Evolutionary conservation across 2,797 vertebrate genomes (phyloP), one percentile per base, ranked within the genome.

Genomic region (Pipistrellus pygmaeus): DNA sequence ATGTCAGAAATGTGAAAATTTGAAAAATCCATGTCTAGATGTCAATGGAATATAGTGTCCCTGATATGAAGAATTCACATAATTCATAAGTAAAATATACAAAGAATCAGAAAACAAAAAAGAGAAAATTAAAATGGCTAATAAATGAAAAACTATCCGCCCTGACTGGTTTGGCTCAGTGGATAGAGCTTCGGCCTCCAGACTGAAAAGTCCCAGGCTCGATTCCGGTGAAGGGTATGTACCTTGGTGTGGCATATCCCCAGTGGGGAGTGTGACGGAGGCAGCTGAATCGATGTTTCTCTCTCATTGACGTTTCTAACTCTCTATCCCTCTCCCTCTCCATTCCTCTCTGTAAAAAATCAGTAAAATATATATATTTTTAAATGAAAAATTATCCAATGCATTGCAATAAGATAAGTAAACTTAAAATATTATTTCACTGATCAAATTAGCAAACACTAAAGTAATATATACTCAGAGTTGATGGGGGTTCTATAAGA

Each of bases 361-460:
- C 53, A 55, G 21, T 55, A 23, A 55, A 23, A 55, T 23, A 55
- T 55, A 55, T 55, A 48, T 51, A 5, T 55, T 21, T 9, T 9
- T 23, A 55, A 55, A 23, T 23, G 53, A 55, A 55, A 96, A 95
- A 92, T 53, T 64, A 80, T 66, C 8, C 55, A 64, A 88, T 32
- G 69, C 30, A 38, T 46, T 75, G 23, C 25, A 75, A 32, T 71
- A 32, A 96, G 66, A 30, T 25, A 80, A 60, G 12, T 96, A 55
- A 93, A 84, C 91, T 80, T 84, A 91, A 90, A 35, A 53, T 60
- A 88, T 25, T 94, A 60, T 62, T 78, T 95, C 4, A 71, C 5
- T 4, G 53, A 91, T 62, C 57, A 89, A 85, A 88, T 66, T 62
- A 64, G 25, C 18, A 94, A 93, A 88, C 60, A 69, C 2, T 80